Conservation (phyloP, 1,140 invertebrate species). For the Leptinotarsa lineolata region DNA sequence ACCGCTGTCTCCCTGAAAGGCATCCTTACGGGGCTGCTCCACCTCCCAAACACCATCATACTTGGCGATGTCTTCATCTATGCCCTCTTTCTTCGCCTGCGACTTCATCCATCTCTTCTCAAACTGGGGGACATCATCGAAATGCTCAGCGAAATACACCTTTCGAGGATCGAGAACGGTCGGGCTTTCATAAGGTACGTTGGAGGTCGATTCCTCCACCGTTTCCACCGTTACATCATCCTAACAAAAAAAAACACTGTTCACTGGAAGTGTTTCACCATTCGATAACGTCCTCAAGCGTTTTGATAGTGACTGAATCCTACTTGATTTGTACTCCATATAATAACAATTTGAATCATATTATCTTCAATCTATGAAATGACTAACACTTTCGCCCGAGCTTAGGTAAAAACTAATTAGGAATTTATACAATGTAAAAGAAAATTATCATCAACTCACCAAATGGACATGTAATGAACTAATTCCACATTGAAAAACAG, state of each 20-base stretch:
- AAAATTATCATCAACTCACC: too few species aligned
- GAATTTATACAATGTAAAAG: too few species aligned
- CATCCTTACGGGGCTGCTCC: constrained; percentile 76
- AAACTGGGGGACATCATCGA: constrained; percentile 79
- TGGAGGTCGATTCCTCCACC: constrained; percentile 38
- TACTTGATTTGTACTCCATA: too few species aligned
- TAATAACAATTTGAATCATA: too few species aligned
- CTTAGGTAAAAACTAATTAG: too few species aligned
- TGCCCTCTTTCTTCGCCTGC: constrained; percentile 90
- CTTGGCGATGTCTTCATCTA: constrained; percentile 89
- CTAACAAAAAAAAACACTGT: neutral
- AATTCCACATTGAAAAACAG: too few species aligned
- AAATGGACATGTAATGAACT: too few species aligned
- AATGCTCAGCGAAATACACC: constrained; percentile 85
- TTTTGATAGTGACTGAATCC: too few species aligned
- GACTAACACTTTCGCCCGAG: too few species aligned
- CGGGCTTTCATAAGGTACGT: constrained; percentile 63
- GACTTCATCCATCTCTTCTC: constrained; percentile 85
- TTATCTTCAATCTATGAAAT: neutral
- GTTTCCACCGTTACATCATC: constrained; percentile 54
- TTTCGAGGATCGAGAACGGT: constrained; percentile 59
- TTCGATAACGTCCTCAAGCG: too few species aligned
- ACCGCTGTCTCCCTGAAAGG: constrained; percentile 80
- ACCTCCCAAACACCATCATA: constrained; percentile 88
- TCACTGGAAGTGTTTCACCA: neutral